Evolutionary conservation across 2,797 vertebrate species (phyloP).

Genomic region (Synanceia verrucosa): DNA sequence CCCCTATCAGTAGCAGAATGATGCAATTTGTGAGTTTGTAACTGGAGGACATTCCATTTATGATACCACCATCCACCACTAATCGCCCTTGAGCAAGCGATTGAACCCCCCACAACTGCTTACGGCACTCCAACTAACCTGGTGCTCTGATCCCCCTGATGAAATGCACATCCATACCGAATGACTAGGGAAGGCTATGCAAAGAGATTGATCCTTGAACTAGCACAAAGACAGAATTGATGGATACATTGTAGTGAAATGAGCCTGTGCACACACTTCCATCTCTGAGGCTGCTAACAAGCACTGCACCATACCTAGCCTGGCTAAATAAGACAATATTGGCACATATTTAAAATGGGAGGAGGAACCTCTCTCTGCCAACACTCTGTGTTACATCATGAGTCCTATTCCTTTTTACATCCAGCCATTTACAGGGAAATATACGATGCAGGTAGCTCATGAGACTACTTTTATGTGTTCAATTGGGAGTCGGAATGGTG

Average conservation of each 20-base stretch:
- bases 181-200: constrained; percentile 27
- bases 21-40: neutral
- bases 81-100: constrained; percentile 23
- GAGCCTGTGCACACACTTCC: neutral
- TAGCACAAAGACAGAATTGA: constrained; percentile 28
- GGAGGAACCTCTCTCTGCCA: neutral
- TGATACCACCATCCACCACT: neutral
- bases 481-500: constrained; percentile 61
- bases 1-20: neutral
- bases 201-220: constrained; percentile 39
- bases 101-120: constrained; percentile 9
- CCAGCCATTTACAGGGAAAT: constrained; percentile 55
- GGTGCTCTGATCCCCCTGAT: constrained; percentile 3
- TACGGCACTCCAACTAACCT: constrained; percentile 22
- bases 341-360: neutral
- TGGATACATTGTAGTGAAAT: constrained; percentile 27
- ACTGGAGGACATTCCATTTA: neutral
- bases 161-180: constrained; percentile 26
- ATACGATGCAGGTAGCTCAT: constrained; percentile 57
- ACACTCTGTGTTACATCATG: constrained; percentile 16
- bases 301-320: neutral
- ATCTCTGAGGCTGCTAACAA: constrained; percentile 2
- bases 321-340: constrained; percentile 12
- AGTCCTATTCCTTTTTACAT: constrained; percentile 21
- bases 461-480: constrained; percentile 69